Conservation (phyloP, 2,797 vertebrate genomes). For the Microchirus variegatus region DNA sequence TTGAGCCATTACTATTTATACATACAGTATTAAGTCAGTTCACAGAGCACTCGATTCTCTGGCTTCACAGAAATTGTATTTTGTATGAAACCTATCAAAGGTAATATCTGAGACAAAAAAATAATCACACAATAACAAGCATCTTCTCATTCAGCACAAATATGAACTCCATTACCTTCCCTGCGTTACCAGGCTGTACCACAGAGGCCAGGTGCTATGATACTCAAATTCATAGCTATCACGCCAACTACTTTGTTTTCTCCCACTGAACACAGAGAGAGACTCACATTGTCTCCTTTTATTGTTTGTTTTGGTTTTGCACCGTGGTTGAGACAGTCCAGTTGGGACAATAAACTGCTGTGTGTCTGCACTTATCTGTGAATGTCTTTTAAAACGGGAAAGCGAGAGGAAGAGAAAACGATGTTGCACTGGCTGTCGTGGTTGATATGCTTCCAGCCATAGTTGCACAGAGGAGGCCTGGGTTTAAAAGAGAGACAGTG, state of each 20-base stretch:
- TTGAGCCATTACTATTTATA: background rate
- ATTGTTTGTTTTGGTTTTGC: constrained; percentile 49
- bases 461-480: constrained; percentile 29
- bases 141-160: constrained; percentile 36
- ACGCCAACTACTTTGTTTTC: constrained; percentile 41
- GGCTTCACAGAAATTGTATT: constrained; percentile 20
- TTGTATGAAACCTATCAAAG: constrained; percentile 7
- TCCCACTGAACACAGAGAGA: constrained; percentile 32
- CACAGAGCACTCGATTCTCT: constrained; percentile 7
- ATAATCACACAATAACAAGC: background rate
- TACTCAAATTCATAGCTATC: constrained; percentile 37
- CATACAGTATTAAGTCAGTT: constrained; percentile 8
- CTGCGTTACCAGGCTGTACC: constrained; percentile 14
- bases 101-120: background rate
- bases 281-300: constrained; percentile 44
- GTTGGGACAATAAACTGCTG: constrained; percentile 26
- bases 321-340: constrained; percentile 31
- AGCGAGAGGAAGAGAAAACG: constrained; percentile 26
- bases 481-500: constrained; percentile 38
- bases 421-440: constrained; percentile 28
- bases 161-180: constrained; percentile 15
- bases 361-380: constrained; percentile 48
- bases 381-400: constrained; percentile 35
- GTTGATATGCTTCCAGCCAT: constrained; percentile 40
- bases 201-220: constrained; percentile 30